phyloP scores from a whole-genome alignment of 2,888 invertebrate species.

The Machimus rusticus region DNA sequence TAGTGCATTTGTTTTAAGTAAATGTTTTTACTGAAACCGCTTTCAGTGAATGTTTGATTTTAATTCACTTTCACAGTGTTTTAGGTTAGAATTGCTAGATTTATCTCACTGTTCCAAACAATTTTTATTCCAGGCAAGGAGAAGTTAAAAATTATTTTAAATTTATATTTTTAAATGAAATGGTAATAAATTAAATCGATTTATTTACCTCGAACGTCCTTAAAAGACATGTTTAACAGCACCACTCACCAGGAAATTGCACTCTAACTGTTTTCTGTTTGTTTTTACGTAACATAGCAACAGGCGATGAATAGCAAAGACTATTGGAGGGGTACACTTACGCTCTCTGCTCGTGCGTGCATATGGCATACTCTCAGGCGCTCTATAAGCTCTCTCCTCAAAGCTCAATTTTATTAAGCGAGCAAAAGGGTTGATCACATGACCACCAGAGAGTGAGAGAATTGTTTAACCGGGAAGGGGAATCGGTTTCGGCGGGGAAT shows the following conservation, averaged over 20 bases:
- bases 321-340: neutral
- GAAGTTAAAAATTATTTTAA: too few relatives aligned
- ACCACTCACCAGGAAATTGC: neutral
- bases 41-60: too few relatives aligned
- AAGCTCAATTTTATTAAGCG: neutral
- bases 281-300: conserved; percentile 27
- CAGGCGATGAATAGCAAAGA: neutral
- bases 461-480: neutral
- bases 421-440: too few relatives aligned
- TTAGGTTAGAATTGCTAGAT: neutral
- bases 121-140: neutral
- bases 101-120: neutral
- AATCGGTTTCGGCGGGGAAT: neutral
- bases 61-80: too few relatives aligned
- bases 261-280: neutral
- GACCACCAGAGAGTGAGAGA: neutral
- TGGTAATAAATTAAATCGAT: neutral
- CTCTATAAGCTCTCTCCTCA: neutral
- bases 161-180: neutral
- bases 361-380: neutral
- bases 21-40: too few relatives aligned
- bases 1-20: too few relatives aligned
- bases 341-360: neutral
- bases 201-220: conserved; percentile 58
- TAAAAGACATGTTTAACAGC: conserved; percentile 57